These are phyloP conservation scores for Dryadula phaetusa DNA, from an alignment of 2,888 invertebrate species.

Conservation along the genomic window DNA sequence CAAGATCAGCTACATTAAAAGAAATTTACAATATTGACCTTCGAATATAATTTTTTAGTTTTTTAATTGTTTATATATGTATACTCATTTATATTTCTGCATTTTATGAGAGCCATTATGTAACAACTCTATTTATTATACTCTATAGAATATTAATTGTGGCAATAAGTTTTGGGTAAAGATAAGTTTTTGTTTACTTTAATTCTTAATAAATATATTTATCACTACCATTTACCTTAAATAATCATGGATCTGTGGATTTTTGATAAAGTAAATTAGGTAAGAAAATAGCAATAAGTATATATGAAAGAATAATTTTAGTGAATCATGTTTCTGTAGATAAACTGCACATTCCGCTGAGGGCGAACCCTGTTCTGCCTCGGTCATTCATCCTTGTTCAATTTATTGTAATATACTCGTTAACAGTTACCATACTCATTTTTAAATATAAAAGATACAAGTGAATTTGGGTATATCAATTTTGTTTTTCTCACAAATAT, in stretches of 20 bases:
- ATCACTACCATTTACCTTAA: background rate
- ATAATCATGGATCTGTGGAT: background rate
- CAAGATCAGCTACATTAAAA: background rate
- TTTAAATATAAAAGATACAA: background rate
- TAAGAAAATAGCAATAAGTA: background rate
- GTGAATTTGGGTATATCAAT: background rate
- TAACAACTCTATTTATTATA: no score
- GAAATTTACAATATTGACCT: background rate
- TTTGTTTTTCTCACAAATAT: no score
- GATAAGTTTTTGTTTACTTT: background rate
- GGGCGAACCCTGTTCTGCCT: constrained; percentile 57
- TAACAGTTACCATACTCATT: background rate
- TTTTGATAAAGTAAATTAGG: background rate
- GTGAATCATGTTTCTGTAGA: constrained; percentile 33
- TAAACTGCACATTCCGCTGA: constrained; percentile 62
- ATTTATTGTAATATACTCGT: constrained; percentile 6
- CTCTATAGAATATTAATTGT: no score
- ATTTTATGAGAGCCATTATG: no score
- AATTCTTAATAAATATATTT: background rate
- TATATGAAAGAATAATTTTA: constrained; percentile 17
- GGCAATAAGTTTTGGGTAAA: no score
- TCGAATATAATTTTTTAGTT: background rate
- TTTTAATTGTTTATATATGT: background rate
- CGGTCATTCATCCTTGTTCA: constrained; percentile 71
- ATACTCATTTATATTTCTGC: no score